phyloP scores from a whole-genome alignment of 2,888 invertebrate genomes.

The Synanthedon andrenaeformis region DNA sequence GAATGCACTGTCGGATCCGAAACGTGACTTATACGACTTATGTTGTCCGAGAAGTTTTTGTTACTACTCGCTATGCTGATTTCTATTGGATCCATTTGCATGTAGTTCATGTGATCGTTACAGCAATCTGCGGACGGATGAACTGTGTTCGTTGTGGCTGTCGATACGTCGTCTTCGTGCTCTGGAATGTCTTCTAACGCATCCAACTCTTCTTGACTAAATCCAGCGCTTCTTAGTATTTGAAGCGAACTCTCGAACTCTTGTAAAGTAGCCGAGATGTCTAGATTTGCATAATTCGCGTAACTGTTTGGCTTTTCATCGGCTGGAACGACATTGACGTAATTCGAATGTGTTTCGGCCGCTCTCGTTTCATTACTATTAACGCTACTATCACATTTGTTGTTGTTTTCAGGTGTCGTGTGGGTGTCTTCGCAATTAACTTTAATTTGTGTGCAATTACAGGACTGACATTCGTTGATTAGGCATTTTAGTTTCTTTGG shows the following conservation, averaged over 20 bases:
- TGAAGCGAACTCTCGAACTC: conserved; percentile 84
- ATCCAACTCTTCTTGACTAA: conserved; percentile 68
- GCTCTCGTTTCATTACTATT: conserved; percentile 22
- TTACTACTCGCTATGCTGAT: conserved; percentile 49
- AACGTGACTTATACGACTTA: conserved; percentile 68
- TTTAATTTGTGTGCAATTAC: conserved; percentile 69
- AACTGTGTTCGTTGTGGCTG: conserved; percentile 48
- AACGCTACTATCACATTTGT: conserved; percentile 35
- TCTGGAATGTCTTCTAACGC: conserved; percentile 59
- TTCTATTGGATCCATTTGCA: conserved; percentile 54
- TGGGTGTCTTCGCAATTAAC: conserved; percentile 60
- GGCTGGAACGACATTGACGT: conserved; percentile 60
- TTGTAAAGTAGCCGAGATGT: conserved; percentile 80
- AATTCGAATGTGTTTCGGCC: conserved; percentile 51
- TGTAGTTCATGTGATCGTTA: conserved; percentile 48
- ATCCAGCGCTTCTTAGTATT: conserved; percentile 71
- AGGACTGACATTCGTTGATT: conserved; percentile 61
- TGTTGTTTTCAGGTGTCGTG: conserved; percentile 16
- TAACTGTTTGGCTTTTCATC: conserved; percentile 29
- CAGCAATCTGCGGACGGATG: conserved; percentile 47
- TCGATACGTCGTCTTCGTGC: conserved; percentile 54
- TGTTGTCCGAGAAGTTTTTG: conserved; percentile 60
- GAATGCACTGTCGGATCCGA: conserved; percentile 56
- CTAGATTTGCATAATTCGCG: conserved; percentile 79
- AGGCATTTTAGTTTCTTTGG: conserved; percentile 81